Evolutionary conservation across 2,888 invertebrate genomes (phyloP).

Genomic region (Campopleginae sp.): DNA sequence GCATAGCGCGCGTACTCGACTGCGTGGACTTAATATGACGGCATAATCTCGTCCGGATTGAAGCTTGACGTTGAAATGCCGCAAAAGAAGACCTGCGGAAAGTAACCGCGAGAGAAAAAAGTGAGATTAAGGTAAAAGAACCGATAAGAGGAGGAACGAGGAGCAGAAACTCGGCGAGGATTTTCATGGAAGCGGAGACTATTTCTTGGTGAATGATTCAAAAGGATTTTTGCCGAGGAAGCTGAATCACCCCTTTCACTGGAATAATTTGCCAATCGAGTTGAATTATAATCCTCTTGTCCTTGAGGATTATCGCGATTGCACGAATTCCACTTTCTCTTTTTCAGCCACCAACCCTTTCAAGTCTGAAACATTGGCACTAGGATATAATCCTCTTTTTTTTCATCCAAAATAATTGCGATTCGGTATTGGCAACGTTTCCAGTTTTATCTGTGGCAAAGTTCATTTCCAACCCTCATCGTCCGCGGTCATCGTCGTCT

Average conservation of each 20-base stretch:
- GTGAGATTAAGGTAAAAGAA: conserved; percentile 15
- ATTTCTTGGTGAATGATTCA: conserved; percentile 31
- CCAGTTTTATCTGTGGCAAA: conserved; percentile 18
- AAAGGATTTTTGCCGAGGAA: conserved; percentile 48
- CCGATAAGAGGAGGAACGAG: conserved; percentile 27
- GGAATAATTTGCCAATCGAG: conserved; percentile 65
- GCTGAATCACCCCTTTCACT: conserved; percentile 60
- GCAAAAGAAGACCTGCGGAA: conserved; percentile 47
- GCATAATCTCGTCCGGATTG: conserved; percentile 69
- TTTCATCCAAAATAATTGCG: conserved; percentile 47
- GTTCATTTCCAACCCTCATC: conserved; percentile 42
- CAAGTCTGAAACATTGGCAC: conserved; percentile 31
- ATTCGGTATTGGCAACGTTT: conserved; percentile 27
- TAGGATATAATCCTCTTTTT: conserved; percentile 7
- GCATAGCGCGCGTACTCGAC: conserved; percentile 24
- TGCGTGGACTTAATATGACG: conserved; percentile 41
- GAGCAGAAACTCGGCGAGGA: conserved; percentile 69
- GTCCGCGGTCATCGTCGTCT: conserved; percentile 41
- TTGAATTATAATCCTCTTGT: conserved; percentile 59
- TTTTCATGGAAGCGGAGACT: conserved; percentile 63
- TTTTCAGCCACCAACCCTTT: conserved; percentile 40
- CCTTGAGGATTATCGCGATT: conserved; percentile 62
- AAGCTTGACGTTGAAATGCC: conserved; percentile 67
- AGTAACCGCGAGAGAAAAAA: conserved; percentile 47
- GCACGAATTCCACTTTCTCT: conserved; percentile 39